Base-by-base conservation (phyloP, 2,888 invertebrate genomes). In the Microctonus aethiopoides region DNA sequence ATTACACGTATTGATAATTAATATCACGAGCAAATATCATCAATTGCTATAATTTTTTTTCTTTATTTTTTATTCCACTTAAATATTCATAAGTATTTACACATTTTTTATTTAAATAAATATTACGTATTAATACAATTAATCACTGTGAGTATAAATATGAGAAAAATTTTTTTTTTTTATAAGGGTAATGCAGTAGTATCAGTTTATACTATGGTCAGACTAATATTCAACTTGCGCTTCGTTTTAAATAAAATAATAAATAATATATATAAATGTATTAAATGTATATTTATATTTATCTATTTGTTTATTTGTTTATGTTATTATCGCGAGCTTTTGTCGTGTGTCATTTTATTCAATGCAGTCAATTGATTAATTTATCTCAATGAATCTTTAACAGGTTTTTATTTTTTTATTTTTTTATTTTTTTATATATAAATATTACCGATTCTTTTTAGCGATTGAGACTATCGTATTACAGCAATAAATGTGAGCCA, bases 401-500 rank as follows among this genome's bases (percentile, higher is more conserved):
- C 51, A 41, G 63, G 61, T 65, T 69, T 68, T 72, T n/a, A n/a
- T n/a, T n/a, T n/a, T n/a, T n/a, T n/a, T n/a, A 65, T n/a, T n/a
- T n/a, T n/a, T n/a, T n/a, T n/a, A n/a, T n/a, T n/a, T n/a, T 56
- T 63, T 57, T 22, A 7, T 46, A 46, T 46, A 46, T 22, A 59
- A 34, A 36, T 63, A 46, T 68, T 65, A 65, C 68, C 57, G 54
- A 72, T 66, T 57, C 61, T 67, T 57, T 56, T 24, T 68, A 32
- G 46, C 10, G 52, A 68, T 67, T 34, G 56, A 52, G 32, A 54
- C 59, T 68, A 46, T 72, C 46, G 24, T 66, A 54, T 39, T 54
- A 61, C 39, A 22, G 63, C 63, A 29, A 64, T 63, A 69, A 67
- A 76, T 76, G 68, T 72, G 69, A 74, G 76, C 72, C 76, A 76